phyloP scores from a whole-genome alignment of 2,797 vertebrate species.

The Esox masquinongy region DNA sequence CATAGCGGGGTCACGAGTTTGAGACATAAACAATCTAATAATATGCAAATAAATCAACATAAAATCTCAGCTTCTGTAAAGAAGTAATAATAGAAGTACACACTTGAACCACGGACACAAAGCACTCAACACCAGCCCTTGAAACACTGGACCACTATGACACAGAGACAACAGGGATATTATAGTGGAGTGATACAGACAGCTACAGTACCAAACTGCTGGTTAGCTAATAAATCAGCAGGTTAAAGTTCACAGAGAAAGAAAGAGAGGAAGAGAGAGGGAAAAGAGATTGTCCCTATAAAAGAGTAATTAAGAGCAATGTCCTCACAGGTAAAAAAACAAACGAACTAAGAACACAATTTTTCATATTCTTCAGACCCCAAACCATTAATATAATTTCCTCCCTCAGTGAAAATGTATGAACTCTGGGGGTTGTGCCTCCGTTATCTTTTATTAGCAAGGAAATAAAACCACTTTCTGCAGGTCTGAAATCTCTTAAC shows the following conservation, averaged over 20 bases:
- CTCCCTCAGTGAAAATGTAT: background rate
- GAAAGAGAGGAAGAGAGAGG: too few species aligned
- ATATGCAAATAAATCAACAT: conserved; percentile 41
- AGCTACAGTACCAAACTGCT: conserved; percentile 87
- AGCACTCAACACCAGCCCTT: conserved; percentile 84
- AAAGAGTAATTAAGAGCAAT: conserved; percentile 57
- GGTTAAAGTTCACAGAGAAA: conserved; percentile 73
- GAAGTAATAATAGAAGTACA: conserved; percentile 77
- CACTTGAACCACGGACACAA: conserved; percentile 85
- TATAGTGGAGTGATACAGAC: conserved; percentile 37
- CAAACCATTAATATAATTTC: conserved; percentile 5
- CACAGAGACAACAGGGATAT: conserved; percentile 57
- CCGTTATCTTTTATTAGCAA: conserved; percentile 17
- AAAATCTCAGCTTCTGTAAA: conserved; percentile 45
- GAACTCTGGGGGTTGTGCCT: conserved; percentile 7
- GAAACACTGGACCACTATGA: conserved; percentile 75
- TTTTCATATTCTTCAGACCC: conserved; percentile 65
- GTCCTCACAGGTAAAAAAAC: conserved; percentile 70
- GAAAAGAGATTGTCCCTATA: conserved; percentile 88
- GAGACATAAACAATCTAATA: conserved; percentile 71
- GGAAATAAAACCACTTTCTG: conserved; percentile 9
- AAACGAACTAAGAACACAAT: conserved; percentile 41
- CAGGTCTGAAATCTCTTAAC: conserved; percentile 18
- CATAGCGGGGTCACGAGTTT: conserved; percentile 40
- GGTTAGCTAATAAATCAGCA: conserved; percentile 71